Conservation (phyloP, 2,797 vertebrate species). For the Sebastolobus altivelis region DNA sequence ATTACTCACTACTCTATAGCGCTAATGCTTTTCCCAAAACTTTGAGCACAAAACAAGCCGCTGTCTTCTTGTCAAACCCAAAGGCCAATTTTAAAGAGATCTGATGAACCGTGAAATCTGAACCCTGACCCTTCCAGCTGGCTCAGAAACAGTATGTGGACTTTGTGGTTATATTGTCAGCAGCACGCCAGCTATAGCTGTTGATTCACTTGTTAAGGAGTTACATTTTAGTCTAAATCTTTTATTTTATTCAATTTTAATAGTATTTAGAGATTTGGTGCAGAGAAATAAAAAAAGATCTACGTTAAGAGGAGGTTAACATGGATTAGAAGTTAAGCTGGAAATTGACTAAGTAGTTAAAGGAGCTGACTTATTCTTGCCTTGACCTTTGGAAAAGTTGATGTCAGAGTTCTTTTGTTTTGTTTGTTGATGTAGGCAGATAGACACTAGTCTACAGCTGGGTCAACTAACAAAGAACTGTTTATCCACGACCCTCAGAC, state of each 20-base stretch:
- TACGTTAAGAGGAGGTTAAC: not conserved
- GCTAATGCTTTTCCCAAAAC: not conserved
- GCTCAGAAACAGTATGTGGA: not conserved
- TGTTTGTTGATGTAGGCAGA: not conserved
- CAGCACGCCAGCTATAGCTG: not conserved
- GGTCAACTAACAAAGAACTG: not conserved
- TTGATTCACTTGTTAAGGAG: not conserved
- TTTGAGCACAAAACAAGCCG: not conserved
- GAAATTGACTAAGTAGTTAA: not conserved
- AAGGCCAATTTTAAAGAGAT: not conserved
- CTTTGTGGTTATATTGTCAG: not conserved
- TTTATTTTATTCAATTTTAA: not conserved
- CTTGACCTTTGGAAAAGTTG: slow-evolving; percentile 9
- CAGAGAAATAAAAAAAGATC: not conserved
- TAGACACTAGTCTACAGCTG: not conserved
- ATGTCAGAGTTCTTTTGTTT: slow-evolving; percentile 4
- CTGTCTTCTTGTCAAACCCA: not conserved
- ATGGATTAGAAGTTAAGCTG: slow-evolving; percentile 5
- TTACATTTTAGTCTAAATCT: not conserved
- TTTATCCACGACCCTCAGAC: not conserved
- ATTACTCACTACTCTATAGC: not conserved
- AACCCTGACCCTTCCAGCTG: not conserved
- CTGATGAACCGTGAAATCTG: not conserved
- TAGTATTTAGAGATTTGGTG: not conserved
- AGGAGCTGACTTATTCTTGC: slow-evolving; percentile 8